These are phyloP conservation scores for Jaculus jaculus DNA, from an alignment of 2,113 vertebrate species.

Conservation along the genomic window DNA sequence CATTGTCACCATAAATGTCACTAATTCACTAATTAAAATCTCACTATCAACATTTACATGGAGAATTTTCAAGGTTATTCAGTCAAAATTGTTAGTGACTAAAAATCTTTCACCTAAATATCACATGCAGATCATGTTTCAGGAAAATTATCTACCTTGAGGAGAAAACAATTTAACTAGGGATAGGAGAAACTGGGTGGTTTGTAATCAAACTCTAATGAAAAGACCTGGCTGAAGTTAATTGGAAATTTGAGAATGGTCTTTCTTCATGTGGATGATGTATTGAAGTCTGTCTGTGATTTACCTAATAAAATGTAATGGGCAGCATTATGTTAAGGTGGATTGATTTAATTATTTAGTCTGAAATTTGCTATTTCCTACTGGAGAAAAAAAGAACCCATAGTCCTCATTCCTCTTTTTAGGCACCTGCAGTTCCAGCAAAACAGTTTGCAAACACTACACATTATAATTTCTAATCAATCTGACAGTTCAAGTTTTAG, in stretches of 20 bases:
- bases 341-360: conserved; percentile 42
- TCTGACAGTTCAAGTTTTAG: background rate
- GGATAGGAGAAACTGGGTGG: conserved; percentile 30
- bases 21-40: conserved; percentile 37
- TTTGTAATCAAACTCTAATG: conserved; percentile 23
- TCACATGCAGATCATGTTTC: conserved; percentile 36
- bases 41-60: background rate
- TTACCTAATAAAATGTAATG: background rate
- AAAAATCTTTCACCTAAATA: background rate
- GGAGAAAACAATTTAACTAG: conserved; percentile 43
- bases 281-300: background rate
- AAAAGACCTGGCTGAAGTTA: conserved; percentile 37
- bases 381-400: background rate
- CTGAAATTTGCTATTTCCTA: conserved; percentile 37
- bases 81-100: background rate
- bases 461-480: conserved; percentile 7
- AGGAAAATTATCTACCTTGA: background rate
- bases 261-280: conserved; percentile 1
- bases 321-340: background rate
- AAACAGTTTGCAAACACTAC: conserved; percentile 13
- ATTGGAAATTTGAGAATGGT: conserved; percentile 12
- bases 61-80: conserved; percentile 18
- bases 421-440: background rate
- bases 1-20: background rate
- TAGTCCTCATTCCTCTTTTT: background rate